Evolutionary conservation across 2,113 vertebrate species (phyloP).

Genomic region (Ibidorhyncha struthersii): DNA sequence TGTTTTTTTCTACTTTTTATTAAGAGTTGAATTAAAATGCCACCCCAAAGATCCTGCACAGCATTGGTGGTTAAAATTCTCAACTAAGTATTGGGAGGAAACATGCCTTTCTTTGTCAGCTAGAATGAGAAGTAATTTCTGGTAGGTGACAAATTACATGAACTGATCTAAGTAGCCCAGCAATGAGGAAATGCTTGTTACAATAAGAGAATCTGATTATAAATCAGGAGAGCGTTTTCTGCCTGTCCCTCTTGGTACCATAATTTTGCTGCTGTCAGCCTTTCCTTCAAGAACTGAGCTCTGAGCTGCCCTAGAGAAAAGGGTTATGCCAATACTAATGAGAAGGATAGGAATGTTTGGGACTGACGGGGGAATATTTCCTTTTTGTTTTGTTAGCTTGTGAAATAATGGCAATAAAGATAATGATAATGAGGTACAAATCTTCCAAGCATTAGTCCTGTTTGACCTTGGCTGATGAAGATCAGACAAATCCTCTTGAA

Average conservation of each 20-base stretch:
- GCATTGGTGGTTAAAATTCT: background rate
- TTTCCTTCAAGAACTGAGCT: conserved; percentile 45
- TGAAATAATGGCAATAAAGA: conserved; percentile 58
- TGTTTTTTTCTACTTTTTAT: background rate
- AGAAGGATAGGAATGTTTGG: conserved; percentile 16
- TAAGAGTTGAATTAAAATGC: background rate
- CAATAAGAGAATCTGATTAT: conserved; percentile 33
- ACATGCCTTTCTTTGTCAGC: background rate
- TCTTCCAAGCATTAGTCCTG: conserved; percentile 36
- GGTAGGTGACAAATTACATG: background rate
- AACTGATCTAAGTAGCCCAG: background rate
- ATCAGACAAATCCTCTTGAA: background rate
- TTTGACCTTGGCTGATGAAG: conserved; percentile 59
- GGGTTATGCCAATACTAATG: conserved; percentile 43
- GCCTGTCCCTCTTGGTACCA: conserved; percentile 1
- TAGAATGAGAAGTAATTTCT: background rate
- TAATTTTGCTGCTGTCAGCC: conserved; percentile 62
- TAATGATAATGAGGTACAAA: conserved; percentile 59
- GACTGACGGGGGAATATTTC: conserved; percentile 41
- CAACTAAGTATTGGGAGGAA: background rate
- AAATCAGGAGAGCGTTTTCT: conserved; percentile 45
- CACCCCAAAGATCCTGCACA: background rate
- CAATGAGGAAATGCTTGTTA: conserved; percentile 3
- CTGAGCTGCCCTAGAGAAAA: conserved; percentile 54
- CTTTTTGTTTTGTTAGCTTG: conserved; percentile 55